These are phyloP conservation scores for Leptoclinus maculatus DNA, from an alignment of 2,797 vertebrate genomes.

Conservation along the genomic window DNA sequence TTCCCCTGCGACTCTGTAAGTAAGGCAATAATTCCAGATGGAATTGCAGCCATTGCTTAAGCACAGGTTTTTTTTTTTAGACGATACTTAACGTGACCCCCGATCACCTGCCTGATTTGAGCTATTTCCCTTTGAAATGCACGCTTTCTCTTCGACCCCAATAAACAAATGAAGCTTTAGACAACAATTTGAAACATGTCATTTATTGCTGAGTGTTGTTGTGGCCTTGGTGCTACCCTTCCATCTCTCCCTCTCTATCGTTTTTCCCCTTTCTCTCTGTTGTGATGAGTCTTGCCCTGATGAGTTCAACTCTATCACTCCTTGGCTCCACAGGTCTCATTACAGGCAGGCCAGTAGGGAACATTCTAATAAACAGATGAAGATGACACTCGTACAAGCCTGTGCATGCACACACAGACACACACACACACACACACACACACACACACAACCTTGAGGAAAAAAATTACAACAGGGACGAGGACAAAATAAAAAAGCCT, in stretches of 20 bases:
- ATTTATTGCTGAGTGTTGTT: background rate
- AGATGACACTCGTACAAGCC: slow-evolving; percentile 52
- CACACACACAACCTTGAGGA: slow-evolving; percentile 70
- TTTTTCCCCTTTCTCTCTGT: slow-evolving; percentile 7
- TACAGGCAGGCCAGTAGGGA: slow-evolving; percentile 66
- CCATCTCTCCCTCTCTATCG: background rate
- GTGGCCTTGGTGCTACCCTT: slow-evolving; percentile 1
- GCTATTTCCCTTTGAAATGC: slow-evolving; percentile 4
- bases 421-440: no score
- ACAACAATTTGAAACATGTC: slow-evolving; percentile 4
- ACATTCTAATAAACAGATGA: slow-evolving; percentile 77
- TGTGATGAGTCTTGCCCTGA: slow-evolving; percentile 46
- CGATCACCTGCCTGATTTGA: slow-evolving; percentile 12
- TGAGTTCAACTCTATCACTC: slow-evolving; percentile 72
- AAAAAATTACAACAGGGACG: slow-evolving; percentile 65
- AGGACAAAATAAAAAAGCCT: slow-evolving; percentile 70
- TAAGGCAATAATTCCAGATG: slow-evolving; percentile 60
- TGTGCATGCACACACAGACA: slow-evolving; percentile 13
- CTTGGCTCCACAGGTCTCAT: slow-evolving; percentile 74
- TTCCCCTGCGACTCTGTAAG: slow-evolving; percentile 51
- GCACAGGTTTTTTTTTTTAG: slow-evolving; percentile 18
- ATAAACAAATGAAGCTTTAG: background rate
- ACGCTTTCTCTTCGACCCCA: background rate
- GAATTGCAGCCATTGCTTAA: slow-evolving; percentile 37
- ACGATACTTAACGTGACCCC: background rate